phyloP scores from a whole-genome alignment of 2,888 invertebrate genomes.

The Andricus curvator region DNA sequence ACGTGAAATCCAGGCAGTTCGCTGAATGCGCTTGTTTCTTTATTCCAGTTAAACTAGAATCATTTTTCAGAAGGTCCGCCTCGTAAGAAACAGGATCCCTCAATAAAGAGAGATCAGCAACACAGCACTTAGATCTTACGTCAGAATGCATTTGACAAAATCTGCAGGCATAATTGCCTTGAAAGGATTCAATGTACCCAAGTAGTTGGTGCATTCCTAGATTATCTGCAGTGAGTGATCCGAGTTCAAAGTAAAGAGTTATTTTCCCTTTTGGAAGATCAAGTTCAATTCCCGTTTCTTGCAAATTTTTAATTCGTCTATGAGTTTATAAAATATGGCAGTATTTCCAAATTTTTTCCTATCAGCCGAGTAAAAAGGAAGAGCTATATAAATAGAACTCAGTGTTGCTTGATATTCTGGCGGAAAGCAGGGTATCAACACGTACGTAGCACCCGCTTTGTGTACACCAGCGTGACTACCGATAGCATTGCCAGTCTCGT shows the following conservation, averaged over 20 bases:
- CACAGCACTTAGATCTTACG: background rate
- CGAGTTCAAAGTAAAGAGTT: conserved; percentile 49
- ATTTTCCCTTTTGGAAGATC: conserved; percentile 12
- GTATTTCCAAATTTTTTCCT: conserved; percentile 44
- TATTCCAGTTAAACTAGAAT: too few species aligned
- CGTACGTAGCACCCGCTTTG: too few species aligned
- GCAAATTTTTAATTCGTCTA: conserved; percentile 49
- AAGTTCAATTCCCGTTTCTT: conserved; percentile 48
- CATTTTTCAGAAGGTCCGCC: background rate
- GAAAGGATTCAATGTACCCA: conserved; percentile 50
- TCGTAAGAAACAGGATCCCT: conserved; percentile 34
- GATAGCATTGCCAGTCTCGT: too few species aligned
- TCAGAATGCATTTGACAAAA: conserved; percentile 49
- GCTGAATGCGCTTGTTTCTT: too few species aligned
- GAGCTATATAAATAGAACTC: too few species aligned
- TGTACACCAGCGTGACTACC: too few species aligned
- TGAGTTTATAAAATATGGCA: conserved; percentile 6
- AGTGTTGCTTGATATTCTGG: too few species aligned
- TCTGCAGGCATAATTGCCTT: conserved; percentile 50
- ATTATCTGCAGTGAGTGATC: conserved; percentile 46
- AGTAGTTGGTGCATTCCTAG: conserved; percentile 34
- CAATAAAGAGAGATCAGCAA: background rate
- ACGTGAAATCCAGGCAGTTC: too few species aligned
- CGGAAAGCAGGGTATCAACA: too few species aligned
- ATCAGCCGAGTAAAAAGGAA: conserved; percentile 41